Evolutionary conservation across 2,113 vertebrate genomes (phyloP), one percentile per base, ranked within the genome.

Genomic region (Proterorhinus semilunaris): DNA sequence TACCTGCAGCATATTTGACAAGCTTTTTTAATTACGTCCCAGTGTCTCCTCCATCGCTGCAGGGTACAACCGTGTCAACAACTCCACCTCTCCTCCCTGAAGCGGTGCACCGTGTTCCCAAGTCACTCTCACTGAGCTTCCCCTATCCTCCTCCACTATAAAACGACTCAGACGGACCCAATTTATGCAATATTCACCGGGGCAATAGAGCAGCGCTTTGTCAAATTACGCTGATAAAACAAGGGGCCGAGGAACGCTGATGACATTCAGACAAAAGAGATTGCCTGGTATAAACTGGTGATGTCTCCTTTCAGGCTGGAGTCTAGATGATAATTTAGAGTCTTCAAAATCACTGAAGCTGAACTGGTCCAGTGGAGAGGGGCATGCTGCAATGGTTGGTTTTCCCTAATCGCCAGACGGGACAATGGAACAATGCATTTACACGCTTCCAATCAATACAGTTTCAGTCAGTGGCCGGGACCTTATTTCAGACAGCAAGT

Each of bases 161-260:
- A 86, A 87, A 90, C 86, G 62, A 63, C 67, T 13, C 52, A 73
- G 81, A 82, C 78, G 75, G 74, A 11, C 68, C 53, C 74, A 76
- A 74, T 84, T 85, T 79, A 78, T 78, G 53, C 55, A 76, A 69
- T 65, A 68, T 78, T 83, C 69, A 83, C 62, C 21, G 53, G 51
- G 65, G 27, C 67, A 59, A 59, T 63, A 45, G 75, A 44, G 65
- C 59, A 53, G 63, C 70, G 68, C 68, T 71, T 78, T 76, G 50
- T 83, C 45, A 48, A 65, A 58, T 79, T 75, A 61, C 68, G 74
- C 53, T 68, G 64, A 45, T 71, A 73, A 82, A 84, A 81, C 44
- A 44, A 73, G 74, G 6, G 55, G 55, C 21, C 66, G 17, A 67
- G 69, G 11, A 42, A 62, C 72, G 77, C 67, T 71, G 80, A 80